Evolutionary conservation across 2,113 vertebrate genomes (phyloP).

Genomic region (Triplophysa dalaica): DNA sequence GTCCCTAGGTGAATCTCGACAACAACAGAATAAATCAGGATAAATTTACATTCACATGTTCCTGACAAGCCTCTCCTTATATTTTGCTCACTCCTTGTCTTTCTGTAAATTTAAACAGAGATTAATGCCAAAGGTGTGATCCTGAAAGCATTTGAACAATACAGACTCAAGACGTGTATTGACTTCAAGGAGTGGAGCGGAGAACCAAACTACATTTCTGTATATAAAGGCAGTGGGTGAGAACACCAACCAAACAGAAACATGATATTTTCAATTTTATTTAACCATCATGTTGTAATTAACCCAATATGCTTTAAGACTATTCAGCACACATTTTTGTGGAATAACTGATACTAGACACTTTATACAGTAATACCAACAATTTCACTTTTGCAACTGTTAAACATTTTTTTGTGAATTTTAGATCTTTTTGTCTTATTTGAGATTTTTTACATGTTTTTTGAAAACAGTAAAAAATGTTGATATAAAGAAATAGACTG

Average conservation of each 20-base stretch:
- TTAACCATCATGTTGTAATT: too few species aligned
- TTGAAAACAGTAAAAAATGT: too few species aligned
- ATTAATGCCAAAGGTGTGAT: slow-evolving; percentile 92
- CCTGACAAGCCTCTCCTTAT: neutral
- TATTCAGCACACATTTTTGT: too few species aligned
- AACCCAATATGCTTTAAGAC: too few species aligned
- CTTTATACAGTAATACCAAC: too few species aligned
- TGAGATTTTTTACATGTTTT: too few species aligned
- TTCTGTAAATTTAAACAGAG: slow-evolving; percentile 67
- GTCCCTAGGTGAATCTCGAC: slow-evolving; percentile 63
- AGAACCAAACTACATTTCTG: slow-evolving; percentile 88
- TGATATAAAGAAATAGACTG: too few species aligned
- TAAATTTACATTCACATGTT: neutral
- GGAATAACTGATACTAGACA: too few species aligned
- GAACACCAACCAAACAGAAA: slow-evolving; percentile 25
- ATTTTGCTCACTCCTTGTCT: neutral
- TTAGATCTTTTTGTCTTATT: too few species aligned
- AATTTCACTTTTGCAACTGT: too few species aligned
- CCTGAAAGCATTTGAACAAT: slow-evolving; percentile 90
- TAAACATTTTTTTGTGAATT: too few species aligned
- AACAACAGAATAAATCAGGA: neutral
- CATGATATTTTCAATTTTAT: too few species aligned
- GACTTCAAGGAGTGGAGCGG: slow-evolving; percentile 90
- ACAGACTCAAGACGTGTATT: slow-evolving; percentile 91
- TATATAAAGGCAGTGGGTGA: slow-evolving; percentile 89